These are phyloP conservation scores for Sarcophaga rosellei DNA, from an alignment of 2,888 invertebrate genomes.

Conservation along the genomic window DNA sequence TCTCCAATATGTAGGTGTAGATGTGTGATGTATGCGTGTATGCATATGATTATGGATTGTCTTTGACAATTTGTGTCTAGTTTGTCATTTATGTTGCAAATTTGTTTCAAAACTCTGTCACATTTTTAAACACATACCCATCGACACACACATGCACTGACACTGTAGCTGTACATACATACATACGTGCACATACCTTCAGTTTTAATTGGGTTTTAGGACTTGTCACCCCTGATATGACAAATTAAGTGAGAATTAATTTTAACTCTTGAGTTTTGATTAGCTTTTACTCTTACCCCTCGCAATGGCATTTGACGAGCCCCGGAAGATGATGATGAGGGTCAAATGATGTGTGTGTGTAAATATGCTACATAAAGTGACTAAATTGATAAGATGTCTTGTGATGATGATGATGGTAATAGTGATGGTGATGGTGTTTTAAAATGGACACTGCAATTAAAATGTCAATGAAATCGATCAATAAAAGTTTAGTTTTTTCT, in stretches of 20 bases:
- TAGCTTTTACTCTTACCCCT: conserved; percentile 9
- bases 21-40: no score
- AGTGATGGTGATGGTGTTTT: not conserved
- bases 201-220: not conserved
- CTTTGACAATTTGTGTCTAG: conserved; percentile 32
- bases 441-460: conserved; percentile 32
- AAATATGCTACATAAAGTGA: not conserved
- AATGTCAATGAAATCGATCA: conserved; percentile 25
- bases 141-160: not conserved
- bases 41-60: not conserved
- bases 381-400: conserved; percentile 40
- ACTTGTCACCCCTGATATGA: conserved; percentile 39
- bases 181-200: not conserved
- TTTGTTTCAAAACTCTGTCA: not conserved
- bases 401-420: not conserved
- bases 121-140: not conserved
- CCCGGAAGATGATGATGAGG: not conserved
- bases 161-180: not conserved
- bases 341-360: not conserved
- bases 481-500: not conserved
- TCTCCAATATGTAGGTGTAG: no score
- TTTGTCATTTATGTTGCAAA: conserved; percentile 40
- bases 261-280: conserved; percentile 61
- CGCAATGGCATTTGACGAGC: not conserved
- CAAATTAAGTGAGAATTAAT: conserved; percentile 71